Percentiles rank a stretch among this genome's conserved stretches.
phyloP scores from a whole-genome alignment of 1,140 invertebrate genomes.

The Temnothorax curvispinosus region DNA sequence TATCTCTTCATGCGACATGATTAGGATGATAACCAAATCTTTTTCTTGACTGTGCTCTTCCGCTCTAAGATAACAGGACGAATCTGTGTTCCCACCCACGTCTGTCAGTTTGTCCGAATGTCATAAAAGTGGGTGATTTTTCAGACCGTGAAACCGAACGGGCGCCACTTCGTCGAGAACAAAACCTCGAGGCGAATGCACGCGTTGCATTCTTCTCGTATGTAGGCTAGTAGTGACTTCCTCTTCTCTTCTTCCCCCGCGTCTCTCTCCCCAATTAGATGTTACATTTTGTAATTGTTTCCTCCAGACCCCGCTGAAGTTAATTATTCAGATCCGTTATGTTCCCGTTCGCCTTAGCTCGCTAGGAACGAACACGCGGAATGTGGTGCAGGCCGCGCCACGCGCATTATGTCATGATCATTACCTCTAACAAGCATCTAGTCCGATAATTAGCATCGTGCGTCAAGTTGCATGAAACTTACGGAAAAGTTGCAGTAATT shows the following conservation, averaged over 20 bases:
- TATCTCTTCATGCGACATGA: neutral
- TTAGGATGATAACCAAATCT: neutral
- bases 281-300: slow-evolving; percentile 75
- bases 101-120: neutral
- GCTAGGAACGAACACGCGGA: slow-evolving; percentile 57
- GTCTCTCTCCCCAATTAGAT: slow-evolving; percentile 62
- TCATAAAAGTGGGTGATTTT: slow-evolving; percentile 53
- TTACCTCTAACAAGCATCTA: slow-evolving; percentile 73
- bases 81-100: neutral
- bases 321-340: slow-evolving; percentile 77
- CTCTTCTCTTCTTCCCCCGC: neutral
- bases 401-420: slow-evolving; percentile 69
- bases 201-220: slow-evolving; percentile 48
- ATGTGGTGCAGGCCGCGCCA: slow-evolving; percentile 59
- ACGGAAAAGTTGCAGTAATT: neutral
- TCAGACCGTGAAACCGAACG: slow-evolving; percentile 55
- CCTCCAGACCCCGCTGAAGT: slow-evolving; percentile 59
- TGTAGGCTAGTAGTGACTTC: slow-evolving; percentile 65
- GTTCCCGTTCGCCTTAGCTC: slow-evolving; percentile 67
- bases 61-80: neutral
- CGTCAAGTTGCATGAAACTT: neutral
- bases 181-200: neutral
- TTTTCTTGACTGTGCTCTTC: neutral
- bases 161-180: slow-evolving; percentile 44
- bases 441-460: slow-evolving; percentile 68